A percentile compares a stretch with the other conserved stretches of the same genome.
Conservation (phyloP, 2,797 vertebrate species). For the Galagoides demidoff region DNA sequence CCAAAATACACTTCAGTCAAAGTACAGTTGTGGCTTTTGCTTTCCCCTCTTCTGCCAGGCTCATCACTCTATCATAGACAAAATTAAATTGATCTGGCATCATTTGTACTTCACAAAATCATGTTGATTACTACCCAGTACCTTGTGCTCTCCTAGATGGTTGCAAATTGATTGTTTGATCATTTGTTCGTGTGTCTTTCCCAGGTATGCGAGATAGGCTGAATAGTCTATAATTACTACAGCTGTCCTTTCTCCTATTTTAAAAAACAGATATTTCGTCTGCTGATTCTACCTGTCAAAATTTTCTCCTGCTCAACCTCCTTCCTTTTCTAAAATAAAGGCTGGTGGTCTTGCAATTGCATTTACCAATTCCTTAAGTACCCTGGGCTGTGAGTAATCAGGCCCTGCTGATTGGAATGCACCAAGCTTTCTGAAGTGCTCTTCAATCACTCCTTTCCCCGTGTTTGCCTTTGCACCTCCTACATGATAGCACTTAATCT, state of each 20-base stretch:
- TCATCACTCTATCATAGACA: constrained; percentile 48
- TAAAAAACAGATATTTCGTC: constrained; percentile 28
- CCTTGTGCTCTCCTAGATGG: constrained; percentile 61
- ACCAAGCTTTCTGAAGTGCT: constrained; percentile 65
- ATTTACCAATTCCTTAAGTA: constrained; percentile 55
- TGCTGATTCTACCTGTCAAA: constrained; percentile 26
- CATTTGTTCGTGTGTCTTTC: constrained; percentile 73
- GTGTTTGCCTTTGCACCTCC: constrained; percentile 62
- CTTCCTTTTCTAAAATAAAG: constrained; percentile 63
- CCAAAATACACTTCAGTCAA: background rate
- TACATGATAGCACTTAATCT: constrained; percentile 59
- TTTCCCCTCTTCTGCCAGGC: constrained; percentile 38
- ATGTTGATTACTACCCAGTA: constrained; percentile 63
- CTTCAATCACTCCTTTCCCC: constrained; percentile 74
- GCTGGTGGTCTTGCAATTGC: constrained; percentile 59
- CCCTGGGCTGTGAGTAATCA: constrained; percentile 60
- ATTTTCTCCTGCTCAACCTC: constrained; percentile 11
- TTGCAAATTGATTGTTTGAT: constrained; percentile 78
- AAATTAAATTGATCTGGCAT: constrained; percentile 70
- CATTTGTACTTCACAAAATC: constrained; percentile 71
- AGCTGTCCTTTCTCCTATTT: constrained; percentile 44
- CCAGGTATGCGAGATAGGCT: constrained; percentile 66
- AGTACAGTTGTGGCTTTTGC: constrained; percentile 42
- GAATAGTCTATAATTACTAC: constrained; percentile 72
- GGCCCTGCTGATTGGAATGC: constrained; percentile 55